Evolutionary conservation across 2,888 invertebrate species (phyloP).

Genomic region (Seira sanloemensis): DNA sequence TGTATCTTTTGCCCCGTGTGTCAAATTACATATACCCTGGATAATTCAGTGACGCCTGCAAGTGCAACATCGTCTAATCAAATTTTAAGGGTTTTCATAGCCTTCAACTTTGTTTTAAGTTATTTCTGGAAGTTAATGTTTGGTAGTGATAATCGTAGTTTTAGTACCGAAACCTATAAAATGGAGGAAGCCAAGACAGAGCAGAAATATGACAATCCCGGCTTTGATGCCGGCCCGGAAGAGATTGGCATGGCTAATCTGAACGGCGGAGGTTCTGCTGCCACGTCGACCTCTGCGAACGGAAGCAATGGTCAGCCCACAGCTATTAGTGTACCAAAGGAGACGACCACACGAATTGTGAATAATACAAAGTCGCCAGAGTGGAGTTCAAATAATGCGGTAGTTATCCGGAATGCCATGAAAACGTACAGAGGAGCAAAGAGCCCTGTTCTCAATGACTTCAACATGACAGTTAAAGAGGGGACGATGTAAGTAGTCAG

Average conservation of each 20-base stretch:
- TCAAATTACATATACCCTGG: not conserved
- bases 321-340: conserved; percentile 29
- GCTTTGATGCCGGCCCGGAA: conserved; percentile 59
- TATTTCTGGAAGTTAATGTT: not conserved
- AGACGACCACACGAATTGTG: conserved; percentile 48
- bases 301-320: conserved; percentile 5
- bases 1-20: no score
- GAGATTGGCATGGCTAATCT: conserved; percentile 61
- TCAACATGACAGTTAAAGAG: conserved; percentile 64
- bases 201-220: conserved; percentile 62
- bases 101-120: not conserved
- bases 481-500: conserved; percentile 67
- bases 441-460: conserved; percentile 58
- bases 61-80: no score
- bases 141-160: not conserved
- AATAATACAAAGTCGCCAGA: conserved; percentile 56
- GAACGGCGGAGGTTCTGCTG: conserved; percentile 17
- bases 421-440: conserved; percentile 61
- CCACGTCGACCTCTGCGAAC: conserved; percentile 1
- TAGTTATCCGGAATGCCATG: conserved; percentile 61
- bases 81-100: not conserved
- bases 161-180: not conserved
- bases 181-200: conserved; percentile 43
- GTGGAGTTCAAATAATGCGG: conserved; percentile 59
- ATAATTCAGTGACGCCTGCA: not conserved